These are phyloP conservation scores for Meloidogyne exigua DNA, from an alignment of 1,140 invertebrate genomes.

Conservation along the genomic window DNA sequence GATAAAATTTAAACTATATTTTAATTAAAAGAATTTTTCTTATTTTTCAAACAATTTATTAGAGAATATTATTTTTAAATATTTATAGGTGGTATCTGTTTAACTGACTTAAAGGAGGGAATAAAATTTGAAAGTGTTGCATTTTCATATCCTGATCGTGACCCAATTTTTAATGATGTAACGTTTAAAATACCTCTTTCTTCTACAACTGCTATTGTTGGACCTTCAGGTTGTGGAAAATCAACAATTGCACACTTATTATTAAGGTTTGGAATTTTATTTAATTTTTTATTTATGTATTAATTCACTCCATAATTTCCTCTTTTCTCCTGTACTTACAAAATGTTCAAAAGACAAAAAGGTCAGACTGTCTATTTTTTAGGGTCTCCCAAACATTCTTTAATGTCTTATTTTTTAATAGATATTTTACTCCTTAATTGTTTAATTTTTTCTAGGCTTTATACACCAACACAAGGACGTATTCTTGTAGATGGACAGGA, in stretches of 20 bases:
- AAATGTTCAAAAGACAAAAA: too few species aligned
- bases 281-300: too few species aligned
- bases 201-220: constrained; percentile 67
- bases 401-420: too few species aligned
- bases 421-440: constrained; percentile 18
- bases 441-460: constrained; percentile 41
- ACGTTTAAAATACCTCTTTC: constrained; percentile 64
- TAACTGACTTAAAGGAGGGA: constrained; percentile 69
- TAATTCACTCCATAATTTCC: too few species aligned
- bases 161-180: constrained; percentile 66
- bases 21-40: too few species aligned
- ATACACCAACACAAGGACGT: constrained; percentile 51
- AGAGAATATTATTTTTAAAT: not conserved
- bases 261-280: constrained; percentile 54
- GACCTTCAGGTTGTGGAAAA: constrained; percentile 68
- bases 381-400: too few species aligned
- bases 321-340: too few species aligned
- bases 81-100: constrained; percentile 49
- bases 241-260: constrained; percentile 66
- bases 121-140: constrained; percentile 67
- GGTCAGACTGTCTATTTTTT: too few species aligned
- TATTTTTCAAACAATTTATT: too few species aligned
- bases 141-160: constrained; percentile 70
- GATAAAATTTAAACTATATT: too few species aligned
- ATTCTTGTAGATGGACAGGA: constrained; percentile 65